Evolutionary conservation across 2,888 invertebrate genomes (phyloP).

Genomic region (Taphrorychus bicolor): DNA sequence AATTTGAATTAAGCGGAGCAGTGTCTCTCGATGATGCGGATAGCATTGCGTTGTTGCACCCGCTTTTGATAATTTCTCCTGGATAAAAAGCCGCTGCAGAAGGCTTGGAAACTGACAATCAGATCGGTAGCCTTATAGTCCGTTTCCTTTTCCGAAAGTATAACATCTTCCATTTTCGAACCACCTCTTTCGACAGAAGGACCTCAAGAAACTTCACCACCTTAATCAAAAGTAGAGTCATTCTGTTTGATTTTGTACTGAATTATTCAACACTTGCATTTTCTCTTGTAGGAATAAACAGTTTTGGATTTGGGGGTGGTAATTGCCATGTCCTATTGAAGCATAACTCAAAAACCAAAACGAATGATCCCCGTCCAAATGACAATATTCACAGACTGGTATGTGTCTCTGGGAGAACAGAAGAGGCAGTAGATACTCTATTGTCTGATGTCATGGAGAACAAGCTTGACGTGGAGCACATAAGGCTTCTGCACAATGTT

Average conservation of each 20-base stretch:
- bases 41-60: no score
- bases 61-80: no score
- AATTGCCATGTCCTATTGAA: constrained; percentile 77
- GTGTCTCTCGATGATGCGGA: no score
- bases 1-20: no score
- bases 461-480: constrained; percentile 52
- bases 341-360: constrained; percentile 66
- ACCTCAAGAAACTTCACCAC: no score
- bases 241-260: no score
- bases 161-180: no score
- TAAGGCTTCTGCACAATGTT: constrained; percentile 48
- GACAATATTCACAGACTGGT: constrained; percentile 78
- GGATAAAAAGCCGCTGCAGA: no score
- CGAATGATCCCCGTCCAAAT: constrained; percentile 66
- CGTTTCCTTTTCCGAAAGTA: constrained; percentile 97
- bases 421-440: constrained; percentile 72
- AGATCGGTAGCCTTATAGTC: constrained; percentile 98
- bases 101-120: no score
- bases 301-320: constrained; percentile 93
- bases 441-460: constrained; percentile 64
- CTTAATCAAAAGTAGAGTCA: not conserved
- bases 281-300: constrained; percentile 72
- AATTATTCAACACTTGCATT: no score
- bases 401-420: constrained; percentile 79
- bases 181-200: no score